Percentiles rank a stretch among this genome's conserved stretches.
Evolutionary conservation across 2,797 vertebrate genomes (phyloP).

Genomic region (Pangasius sanitwongsei): DNA sequence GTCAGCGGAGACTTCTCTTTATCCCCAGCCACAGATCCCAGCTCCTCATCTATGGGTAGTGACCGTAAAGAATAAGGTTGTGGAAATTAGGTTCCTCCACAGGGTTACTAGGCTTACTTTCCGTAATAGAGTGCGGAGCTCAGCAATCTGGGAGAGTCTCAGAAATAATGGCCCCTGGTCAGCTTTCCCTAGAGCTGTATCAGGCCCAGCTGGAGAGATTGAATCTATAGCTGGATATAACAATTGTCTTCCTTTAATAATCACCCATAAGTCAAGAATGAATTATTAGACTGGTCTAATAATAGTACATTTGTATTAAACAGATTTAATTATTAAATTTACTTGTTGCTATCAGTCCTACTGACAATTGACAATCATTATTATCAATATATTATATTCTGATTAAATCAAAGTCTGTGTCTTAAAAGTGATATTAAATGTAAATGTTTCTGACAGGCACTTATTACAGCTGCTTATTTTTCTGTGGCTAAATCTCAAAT

Average conservation of each 20-base stretch:
- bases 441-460: neutral
- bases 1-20: slow-evolving; percentile 4
- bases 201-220: neutral
- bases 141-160: neutral
- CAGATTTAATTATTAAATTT: neutral
- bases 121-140: neutral
- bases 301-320: neutral
- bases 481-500: neutral
- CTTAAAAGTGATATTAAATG: too few relatives aligned
- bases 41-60: neutral
- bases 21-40: neutral
- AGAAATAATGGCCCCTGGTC: neutral
- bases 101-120: neutral
- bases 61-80: neutral
- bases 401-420: neutral
- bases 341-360: neutral
- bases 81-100: neutral
- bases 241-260: too few relatives aligned
- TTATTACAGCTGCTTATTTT: neutral
- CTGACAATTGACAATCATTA: neutral
- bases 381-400: neutral
- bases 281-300: neutral
- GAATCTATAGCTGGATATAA: neutral
- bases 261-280: neutral
- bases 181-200: too few relatives aligned